These are phyloP conservation scores for Hormaphis cornu DNA, from an alignment of 1,140 invertebrate species.

Conservation along the genomic window DNA sequence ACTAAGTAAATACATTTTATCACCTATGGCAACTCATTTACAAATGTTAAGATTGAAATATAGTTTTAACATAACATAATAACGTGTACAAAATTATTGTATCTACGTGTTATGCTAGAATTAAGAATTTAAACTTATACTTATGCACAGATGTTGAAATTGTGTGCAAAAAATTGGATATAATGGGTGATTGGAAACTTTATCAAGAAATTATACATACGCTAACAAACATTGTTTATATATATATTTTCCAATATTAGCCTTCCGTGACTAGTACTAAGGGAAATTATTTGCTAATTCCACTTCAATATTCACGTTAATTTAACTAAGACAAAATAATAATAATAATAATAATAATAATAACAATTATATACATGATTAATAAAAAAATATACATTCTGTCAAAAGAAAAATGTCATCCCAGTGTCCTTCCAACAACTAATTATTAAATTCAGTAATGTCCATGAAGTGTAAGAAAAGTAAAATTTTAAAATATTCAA, in stretches of 20 bases:
- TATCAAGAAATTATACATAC: slow-evolving; percentile 1
- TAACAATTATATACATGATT: slow-evolving; percentile 28
- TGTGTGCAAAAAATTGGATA: neutral
- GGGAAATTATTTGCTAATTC: slow-evolving; percentile 24
- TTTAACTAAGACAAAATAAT: slow-evolving; percentile 22
- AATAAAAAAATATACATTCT: slow-evolving; percentile 31
- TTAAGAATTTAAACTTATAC: neutral
- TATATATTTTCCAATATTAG: slow-evolving; percentile 13
- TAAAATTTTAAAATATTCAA: slow-evolving; percentile 19
- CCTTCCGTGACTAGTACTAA: slow-evolving; percentile 30
- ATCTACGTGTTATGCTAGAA: no score
- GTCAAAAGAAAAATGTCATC: slow-evolving; percentile 27
- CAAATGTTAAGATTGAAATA: neutral
- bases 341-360: slow-evolving; percentile 23
- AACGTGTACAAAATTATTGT: no score
- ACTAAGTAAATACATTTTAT: neutral
- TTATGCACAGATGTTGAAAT: neutral
- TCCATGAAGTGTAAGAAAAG: slow-evolving; percentile 20
- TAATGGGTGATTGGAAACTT: neutral
- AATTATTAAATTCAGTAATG: slow-evolving; percentile 18
- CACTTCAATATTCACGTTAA: slow-evolving; percentile 26
- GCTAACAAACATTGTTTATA: slow-evolving; percentile 4
- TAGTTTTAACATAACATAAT: neutral
- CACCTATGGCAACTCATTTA: neutral
- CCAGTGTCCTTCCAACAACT: slow-evolving; percentile 30